Conservation (phyloP, 2,888 invertebrate species). For the Petrophora chlorosata region DNA sequence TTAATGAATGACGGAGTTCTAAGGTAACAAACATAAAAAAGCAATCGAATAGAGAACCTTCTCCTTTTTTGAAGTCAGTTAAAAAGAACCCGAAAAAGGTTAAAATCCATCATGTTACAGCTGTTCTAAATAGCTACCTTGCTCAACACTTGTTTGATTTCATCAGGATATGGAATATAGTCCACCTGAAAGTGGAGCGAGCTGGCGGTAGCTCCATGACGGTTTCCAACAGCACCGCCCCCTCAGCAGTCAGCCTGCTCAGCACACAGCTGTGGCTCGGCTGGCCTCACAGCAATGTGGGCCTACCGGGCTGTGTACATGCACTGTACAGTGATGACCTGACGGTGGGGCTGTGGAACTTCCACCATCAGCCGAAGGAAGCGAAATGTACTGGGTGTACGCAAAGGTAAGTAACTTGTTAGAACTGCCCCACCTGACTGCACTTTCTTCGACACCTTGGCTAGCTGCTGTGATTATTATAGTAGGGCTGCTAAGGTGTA, state of each 20-base stretch:
- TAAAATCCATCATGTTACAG: no score
- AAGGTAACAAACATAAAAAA: no score
- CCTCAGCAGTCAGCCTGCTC: slow-evolving; percentile 52
- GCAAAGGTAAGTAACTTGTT: slow-evolving; percentile 83
- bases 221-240: slow-evolving; percentile 54
- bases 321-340: slow-evolving; percentile 90
- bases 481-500: no score
- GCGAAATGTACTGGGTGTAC: slow-evolving; percentile 90
- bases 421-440: no score
- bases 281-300: slow-evolving; percentile 59
- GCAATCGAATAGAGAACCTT: no score
- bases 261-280: slow-evolving; percentile 66
- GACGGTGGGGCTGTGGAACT: slow-evolving; percentile 95
- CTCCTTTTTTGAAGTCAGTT: no score
- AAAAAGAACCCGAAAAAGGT: no score
- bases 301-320: slow-evolving; percentile 91
- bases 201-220: slow-evolving; percentile 50
- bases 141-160: no score
- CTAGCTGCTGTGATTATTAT: no score
- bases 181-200: slow-evolving; percentile 86
- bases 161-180: slow-evolving; percentile 86
- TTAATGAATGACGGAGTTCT: no score
- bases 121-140: no score
- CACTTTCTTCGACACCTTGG: no score
- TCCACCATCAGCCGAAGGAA: slow-evolving; percentile 85